phyloP scores from a whole-genome alignment of 2,113 vertebrate species.

The Amblyornis subalaris region DNA sequence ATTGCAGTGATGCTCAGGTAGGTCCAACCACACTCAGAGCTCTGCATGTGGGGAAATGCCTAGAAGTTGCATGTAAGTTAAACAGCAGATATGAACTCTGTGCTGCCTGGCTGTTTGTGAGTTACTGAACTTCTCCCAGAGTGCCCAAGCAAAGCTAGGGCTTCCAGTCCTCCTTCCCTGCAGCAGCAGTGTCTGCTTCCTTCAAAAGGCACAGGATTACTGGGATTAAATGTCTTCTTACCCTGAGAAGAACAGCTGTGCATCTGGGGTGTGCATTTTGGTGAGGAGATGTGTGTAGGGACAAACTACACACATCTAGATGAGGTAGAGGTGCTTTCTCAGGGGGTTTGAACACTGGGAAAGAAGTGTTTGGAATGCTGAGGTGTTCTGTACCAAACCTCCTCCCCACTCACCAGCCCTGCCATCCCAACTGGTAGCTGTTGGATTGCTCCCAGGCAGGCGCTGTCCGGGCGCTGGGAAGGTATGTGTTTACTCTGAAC shows the following conservation, averaged over 20 bases:
- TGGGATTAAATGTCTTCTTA: not conserved
- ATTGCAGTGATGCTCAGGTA: not conserved
- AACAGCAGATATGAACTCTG: not conserved
- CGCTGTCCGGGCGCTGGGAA: not conserved
- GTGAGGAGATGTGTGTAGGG: not conserved
- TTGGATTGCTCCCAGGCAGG: not conserved
- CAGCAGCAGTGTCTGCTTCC: not conserved
- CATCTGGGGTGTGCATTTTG: not conserved
- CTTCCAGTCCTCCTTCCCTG: not conserved
- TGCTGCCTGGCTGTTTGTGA: not conserved
- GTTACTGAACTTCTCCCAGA: not conserved
- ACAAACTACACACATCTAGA: not conserved
- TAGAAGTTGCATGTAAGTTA: not conserved
- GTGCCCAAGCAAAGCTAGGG: not conserved
- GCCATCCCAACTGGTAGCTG: accelerated
- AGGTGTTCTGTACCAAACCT: not conserved
- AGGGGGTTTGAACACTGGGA: not conserved
- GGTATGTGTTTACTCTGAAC: not conserved
- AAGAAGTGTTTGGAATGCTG: not conserved
- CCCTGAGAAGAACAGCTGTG: not conserved
- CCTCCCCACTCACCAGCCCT: not conserved
- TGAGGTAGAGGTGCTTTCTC: not conserved
- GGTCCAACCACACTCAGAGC: not conserved
- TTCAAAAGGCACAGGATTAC: not conserved
- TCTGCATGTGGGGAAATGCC: accelerated